Percentiles rank a stretch among this genome's conserved stretches.
These are phyloP conservation scores for Drosophila trapezifrons DNA, from an alignment of 1,140 invertebrate genomes.

Conservation along the genomic window DNA sequence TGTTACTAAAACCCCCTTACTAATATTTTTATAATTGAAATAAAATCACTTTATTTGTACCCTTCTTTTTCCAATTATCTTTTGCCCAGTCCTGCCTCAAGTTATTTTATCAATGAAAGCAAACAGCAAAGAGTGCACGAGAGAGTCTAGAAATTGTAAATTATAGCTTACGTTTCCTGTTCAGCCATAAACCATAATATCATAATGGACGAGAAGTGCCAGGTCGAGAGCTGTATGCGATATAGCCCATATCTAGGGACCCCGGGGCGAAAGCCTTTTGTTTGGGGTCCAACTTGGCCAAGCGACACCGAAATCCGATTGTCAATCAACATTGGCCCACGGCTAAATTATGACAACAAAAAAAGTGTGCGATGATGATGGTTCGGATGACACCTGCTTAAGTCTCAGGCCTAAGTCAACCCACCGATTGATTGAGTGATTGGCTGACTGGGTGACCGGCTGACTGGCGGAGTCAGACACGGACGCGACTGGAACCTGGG, in stretches of 20 bases:
- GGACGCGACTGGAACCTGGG: too few relatives aligned
- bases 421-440: slow-evolving; percentile 33
- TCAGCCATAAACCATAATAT: slow-evolving; percentile 53
- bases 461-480: slow-evolving; percentile 4
- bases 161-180: slow-evolving; percentile 48
- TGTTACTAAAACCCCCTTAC: too few relatives aligned
- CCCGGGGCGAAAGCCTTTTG: slow-evolving; percentile 26
- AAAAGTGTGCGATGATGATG: slow-evolving; percentile 38
- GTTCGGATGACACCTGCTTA: slow-evolving; percentile 42
- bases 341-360: slow-evolving; percentile 24
- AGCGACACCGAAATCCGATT: slow-evolving; percentile 72
- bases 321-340: slow-evolving; percentile 66
- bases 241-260: slow-evolving; percentile 18
- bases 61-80: slow-evolving; percentile 17
- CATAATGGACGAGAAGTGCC: slow-evolving; percentile 45
- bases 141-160: slow-evolving; percentile 28
- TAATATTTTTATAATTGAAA: slow-evolving; percentile 6
- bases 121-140: slow-evolving; percentile 22
- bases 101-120: slow-evolving; percentile 49
- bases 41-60: not conserved
- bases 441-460: slow-evolving; percentile 24
- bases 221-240: slow-evolving; percentile 12
- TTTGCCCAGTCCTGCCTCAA: slow-evolving; percentile 46
- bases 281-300: slow-evolving; percentile 32
- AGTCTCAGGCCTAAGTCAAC: slow-evolving; percentile 44